Evolutionary conservation across 2,888 invertebrate genomes (phyloP).

Genomic region (Apotomis turbidana): DNA sequence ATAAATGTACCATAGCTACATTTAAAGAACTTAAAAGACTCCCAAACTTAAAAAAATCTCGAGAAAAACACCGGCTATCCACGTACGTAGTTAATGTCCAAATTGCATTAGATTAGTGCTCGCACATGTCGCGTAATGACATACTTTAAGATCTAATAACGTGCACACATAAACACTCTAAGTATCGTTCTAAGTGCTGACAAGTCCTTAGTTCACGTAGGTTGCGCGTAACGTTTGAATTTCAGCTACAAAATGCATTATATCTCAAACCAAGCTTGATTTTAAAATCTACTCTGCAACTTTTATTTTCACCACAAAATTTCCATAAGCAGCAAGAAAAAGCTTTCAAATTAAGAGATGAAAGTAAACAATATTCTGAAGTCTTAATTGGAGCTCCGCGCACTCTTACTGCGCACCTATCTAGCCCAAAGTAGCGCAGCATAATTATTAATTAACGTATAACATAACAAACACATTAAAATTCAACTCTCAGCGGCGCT

Average conservation of each 20-base stretch:
- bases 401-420: constrained; percentile 20
- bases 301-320: not conserved
- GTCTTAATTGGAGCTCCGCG: constrained; percentile 13
- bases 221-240: too few species aligned
- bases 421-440: constrained; percentile 18
- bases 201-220: not conserved
- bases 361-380: not conserved
- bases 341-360: not conserved
- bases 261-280: too few species aligned
- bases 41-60: too few species aligned
- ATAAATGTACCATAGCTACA: too few species aligned
- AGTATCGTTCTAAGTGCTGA: not conserved
- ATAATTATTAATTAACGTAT: constrained; percentile 37
- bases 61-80: not conserved
- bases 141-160: not conserved
- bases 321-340: not conserved
- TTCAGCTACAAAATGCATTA: not conserved
- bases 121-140: not conserved
- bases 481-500: constrained; percentile 25
- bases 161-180: not conserved
- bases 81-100: not conserved
- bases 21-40: too few species aligned
- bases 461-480: constrained; percentile 41
- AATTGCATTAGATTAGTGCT: too few species aligned
- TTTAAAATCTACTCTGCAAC: not conserved